Evolutionary conservation across 2,888 invertebrate genomes (phyloP).

Genomic region (Stenurella melanura): DNA sequence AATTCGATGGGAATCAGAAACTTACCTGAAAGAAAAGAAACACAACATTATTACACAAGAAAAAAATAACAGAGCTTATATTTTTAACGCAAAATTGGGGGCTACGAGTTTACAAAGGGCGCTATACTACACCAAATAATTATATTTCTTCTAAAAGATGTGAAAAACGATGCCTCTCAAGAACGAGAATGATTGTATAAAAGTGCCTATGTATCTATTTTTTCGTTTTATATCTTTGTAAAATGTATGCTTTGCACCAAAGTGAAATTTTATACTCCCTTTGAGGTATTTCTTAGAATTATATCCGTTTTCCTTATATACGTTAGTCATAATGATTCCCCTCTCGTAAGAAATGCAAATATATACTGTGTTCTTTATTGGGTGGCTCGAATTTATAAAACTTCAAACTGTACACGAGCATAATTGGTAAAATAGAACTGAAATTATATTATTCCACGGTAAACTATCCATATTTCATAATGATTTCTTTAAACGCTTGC

Average conservation of each 20-base stretch:
- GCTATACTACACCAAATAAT: neutral
- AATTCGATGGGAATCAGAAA: neutral
- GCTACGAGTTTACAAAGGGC: neutral
- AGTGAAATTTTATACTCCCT: neutral
- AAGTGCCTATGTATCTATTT: neutral
- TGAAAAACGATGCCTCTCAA: neutral
- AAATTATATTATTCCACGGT: no score
- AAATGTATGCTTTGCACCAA: neutral
- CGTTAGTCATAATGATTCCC: neutral
- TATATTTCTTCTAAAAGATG: neutral
- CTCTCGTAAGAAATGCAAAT: neutral
- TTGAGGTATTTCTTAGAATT: neutral
- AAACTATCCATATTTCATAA: no score
- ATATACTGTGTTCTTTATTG: neutral
- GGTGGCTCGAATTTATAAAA: neutral
- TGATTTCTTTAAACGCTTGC: no score
- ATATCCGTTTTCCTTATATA: neutral
- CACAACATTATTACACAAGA: neutral
- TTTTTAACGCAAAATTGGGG: neutral
- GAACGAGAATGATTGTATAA: neutral
- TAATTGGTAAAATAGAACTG: no score
- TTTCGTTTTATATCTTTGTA: neutral
- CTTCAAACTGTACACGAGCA: neutral
- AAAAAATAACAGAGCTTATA: neutral
- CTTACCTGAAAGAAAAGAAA: slow-evolving; percentile 24